phyloP scores from a whole-genome alignment of 2,113 vertebrate genomes.

The Riparia riparia region DNA sequence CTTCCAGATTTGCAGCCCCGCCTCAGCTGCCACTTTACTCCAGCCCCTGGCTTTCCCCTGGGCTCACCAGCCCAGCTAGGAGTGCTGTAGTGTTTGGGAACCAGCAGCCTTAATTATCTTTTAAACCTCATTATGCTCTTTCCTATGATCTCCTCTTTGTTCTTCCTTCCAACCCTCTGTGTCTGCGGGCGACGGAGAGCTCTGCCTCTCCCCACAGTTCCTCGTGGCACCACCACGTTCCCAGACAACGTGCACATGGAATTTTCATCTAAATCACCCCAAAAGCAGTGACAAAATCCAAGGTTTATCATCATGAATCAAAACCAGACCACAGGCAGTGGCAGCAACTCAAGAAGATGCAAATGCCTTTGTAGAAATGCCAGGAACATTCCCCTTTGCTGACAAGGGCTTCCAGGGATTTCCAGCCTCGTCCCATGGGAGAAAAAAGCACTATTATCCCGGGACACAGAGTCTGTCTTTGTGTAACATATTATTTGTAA shows the following conservation, averaged over 20 bases:
- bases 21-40: neutral
- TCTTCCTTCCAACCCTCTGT: neutral
- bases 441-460: neutral
- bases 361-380: neutral
- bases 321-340: neutral
- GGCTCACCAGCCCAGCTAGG: neutral
- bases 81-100: neutral
- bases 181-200: neutral
- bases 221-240: neutral
- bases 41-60: conserved; percentile 1
- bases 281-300: neutral
- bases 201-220: neutral
- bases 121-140: neutral
- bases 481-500: neutral
- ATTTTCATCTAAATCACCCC: neutral
- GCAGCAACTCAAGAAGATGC: neutral
- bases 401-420: neutral
- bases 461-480: neutral
- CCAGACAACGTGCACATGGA: neutral
- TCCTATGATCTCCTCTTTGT: neutral
- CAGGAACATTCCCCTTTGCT: neutral
- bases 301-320: neutral
- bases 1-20: neutral
- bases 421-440: neutral
- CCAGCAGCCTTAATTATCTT: neutral